A percentile compares a stretch with the other conserved stretches of the same genome.
Conservation (phyloP, 2,888 invertebrate genomes). For the Dasypolia templi region DNA sequence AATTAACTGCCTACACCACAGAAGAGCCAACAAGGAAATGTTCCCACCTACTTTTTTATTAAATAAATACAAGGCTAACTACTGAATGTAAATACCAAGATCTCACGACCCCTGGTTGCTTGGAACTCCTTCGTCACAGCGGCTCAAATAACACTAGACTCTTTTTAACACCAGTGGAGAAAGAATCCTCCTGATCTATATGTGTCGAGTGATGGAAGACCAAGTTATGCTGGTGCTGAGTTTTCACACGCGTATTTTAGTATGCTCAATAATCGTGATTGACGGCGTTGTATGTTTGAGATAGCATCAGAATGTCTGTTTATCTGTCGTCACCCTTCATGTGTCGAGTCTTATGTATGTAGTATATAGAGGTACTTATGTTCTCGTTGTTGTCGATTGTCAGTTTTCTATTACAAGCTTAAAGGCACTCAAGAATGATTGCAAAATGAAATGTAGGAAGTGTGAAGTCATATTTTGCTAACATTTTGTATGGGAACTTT, state of each 20-base stretch:
- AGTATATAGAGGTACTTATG: slow-evolving; percentile 8
- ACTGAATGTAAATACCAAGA: slow-evolving; percentile 63
- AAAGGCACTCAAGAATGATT: slow-evolving; percentile 35
- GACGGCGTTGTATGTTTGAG: slow-evolving; percentile 72
- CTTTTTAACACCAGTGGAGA: slow-evolving; percentile 52
- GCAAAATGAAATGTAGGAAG: slow-evolving; percentile 45
- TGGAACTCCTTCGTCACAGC: slow-evolving; percentile 33
- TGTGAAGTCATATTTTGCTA: slow-evolving; percentile 26
- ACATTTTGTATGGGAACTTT: slow-evolving; percentile 15
- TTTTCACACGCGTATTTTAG: slow-evolving; percentile 70
- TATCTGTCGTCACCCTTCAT: slow-evolving; percentile 79
- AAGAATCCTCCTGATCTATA: slow-evolving; percentile 61
- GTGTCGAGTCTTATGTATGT: slow-evolving; percentile 39
- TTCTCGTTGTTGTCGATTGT: slow-evolving; percentile 21
- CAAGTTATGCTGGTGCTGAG: slow-evolving; percentile 55
- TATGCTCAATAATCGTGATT: slow-evolving; percentile 73
- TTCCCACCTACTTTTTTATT: slow-evolving; percentile 73
- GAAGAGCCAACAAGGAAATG: slow-evolving; percentile 74
- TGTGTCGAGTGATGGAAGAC: slow-evolving; percentile 33
- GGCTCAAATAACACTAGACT: slow-evolving; percentile 56
- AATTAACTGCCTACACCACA: slow-evolving; percentile 63
- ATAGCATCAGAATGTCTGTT: slow-evolving; percentile 75
- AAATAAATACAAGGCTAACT: slow-evolving; percentile 73
- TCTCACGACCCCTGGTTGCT: slow-evolving; percentile 50
- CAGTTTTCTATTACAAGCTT: slow-evolving; percentile 50